phyloP scores from a whole-genome alignment of 2,797 vertebrate species.

The Lophius americanus region DNA sequence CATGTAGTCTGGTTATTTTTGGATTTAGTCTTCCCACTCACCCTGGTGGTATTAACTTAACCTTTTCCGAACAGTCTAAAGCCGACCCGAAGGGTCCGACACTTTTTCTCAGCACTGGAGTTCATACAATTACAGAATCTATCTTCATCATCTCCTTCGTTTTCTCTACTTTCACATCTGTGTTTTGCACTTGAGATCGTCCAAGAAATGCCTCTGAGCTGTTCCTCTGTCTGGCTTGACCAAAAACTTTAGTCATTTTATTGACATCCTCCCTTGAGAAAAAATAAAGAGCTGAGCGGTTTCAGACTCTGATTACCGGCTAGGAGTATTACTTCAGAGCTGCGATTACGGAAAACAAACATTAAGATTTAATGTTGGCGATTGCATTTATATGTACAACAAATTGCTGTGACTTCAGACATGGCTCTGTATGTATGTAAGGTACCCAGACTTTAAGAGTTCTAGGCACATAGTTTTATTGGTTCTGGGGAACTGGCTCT shows the following conservation, averaged over 20 bases:
- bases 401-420: conserved; percentile 29
- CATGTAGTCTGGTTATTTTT: too few relatives aligned
- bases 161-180: conserved; percentile 23
- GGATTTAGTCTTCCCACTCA: too few relatives aligned
- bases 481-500: neutral
- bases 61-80: too few relatives aligned
- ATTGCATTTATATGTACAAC: conserved; percentile 32
- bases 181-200: conserved; percentile 52
- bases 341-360: conserved; percentile 46
- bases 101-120: too few relatives aligned
- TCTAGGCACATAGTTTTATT: neutral
- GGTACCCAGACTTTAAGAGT: neutral
- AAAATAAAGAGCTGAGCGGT: conserved; percentile 44
- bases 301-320: conserved; percentile 43
- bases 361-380: conserved; percentile 25
- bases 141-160: too few relatives aligned
- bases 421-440: neutral
- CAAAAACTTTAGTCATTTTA: conserved; percentile 61
- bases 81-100: too few relatives aligned
- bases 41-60: too few relatives aligned
- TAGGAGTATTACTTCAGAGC: conserved; percentile 44
- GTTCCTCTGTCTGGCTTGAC: conserved; percentile 65
- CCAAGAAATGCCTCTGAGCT: conserved; percentile 64
- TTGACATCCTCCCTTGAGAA: conserved; percentile 63
- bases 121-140: too few relatives aligned